Evolutionary conservation across 2,888 invertebrate species (phyloP).

Genomic region (Branchinecta sandiegonensis): DNA sequence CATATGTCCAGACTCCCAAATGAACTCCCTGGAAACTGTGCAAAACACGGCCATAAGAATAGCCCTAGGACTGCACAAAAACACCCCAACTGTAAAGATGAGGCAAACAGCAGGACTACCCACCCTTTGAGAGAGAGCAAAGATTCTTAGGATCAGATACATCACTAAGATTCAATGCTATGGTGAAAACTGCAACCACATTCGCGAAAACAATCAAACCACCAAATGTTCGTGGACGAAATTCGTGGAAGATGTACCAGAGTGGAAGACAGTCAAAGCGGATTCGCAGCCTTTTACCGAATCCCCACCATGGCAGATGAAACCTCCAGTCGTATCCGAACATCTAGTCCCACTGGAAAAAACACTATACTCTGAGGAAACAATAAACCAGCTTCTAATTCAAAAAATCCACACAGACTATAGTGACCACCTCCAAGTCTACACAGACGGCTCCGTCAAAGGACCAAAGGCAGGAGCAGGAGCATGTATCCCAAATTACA

Average conservation of each 20-base stretch:
- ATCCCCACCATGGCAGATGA: background rate
- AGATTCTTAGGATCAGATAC: background rate
- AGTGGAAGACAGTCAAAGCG: background rate
- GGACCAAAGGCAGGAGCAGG: too few species aligned
- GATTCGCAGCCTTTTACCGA: background rate
- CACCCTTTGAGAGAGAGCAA: background rate
- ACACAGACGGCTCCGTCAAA: too few species aligned
- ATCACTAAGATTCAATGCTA: background rate
- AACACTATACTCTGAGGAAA: background rate
- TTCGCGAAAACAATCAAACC: background rate
- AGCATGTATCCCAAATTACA: too few species aligned
- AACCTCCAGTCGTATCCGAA: background rate
- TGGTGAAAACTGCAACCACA: background rate
- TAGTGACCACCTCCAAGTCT: too few species aligned
- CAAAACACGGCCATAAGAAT: constrained; percentile 2
- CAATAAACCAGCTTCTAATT: too few species aligned
- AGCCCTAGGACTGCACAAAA: background rate
- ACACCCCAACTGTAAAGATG: background rate
- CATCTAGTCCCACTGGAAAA: background rate
- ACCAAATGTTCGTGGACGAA: background rate
- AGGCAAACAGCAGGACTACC: background rate
- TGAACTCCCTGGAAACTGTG: background rate
- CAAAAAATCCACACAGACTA: too few species aligned
- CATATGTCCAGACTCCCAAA: background rate
- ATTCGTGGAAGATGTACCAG: background rate